A percentile compares a stretch with the other conserved stretches of the same genome.
phyloP scores from a whole-genome alignment of 2,888 invertebrate species.

The Spodoptera littoralis region DNA sequence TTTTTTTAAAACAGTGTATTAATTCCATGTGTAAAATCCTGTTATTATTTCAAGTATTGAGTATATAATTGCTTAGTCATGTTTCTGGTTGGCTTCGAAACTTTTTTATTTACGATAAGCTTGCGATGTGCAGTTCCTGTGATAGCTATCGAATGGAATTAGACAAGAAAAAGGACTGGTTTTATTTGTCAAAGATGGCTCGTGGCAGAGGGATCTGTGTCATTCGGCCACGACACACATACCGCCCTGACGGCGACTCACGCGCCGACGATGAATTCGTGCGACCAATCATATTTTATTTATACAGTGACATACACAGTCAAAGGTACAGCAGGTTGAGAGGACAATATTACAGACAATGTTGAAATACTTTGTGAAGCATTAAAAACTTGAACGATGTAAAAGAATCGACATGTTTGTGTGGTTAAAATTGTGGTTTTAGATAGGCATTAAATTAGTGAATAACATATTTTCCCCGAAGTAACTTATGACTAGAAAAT shows the following conservation, averaged over 20 bases:
- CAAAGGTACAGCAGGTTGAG: neutral
- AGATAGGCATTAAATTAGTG: too few relatives aligned
- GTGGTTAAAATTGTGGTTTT: too few relatives aligned
- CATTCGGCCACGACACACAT: constrained; percentile 85
- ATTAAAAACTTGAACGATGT: too few relatives aligned
- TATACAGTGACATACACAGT: constrained; percentile 16
- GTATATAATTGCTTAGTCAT: constrained; percentile 16
- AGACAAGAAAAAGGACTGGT: constrained; percentile 72
- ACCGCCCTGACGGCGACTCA: constrained; percentile 71
- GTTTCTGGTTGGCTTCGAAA: constrained; percentile 3
- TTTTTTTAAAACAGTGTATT: constrained; percentile 24
- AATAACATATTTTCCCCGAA: neutral
- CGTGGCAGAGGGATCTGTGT: constrained; percentile 79
- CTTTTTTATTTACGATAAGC: constrained; percentile 22
- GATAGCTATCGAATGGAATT: constrained; percentile 48
- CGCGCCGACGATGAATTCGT: constrained; percentile 70
- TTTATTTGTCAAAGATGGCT: constrained; percentile 72
- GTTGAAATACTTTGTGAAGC: too few relatives aligned
- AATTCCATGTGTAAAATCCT: constrained; percentile 29
- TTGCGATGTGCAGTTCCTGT: constrained; percentile 40
- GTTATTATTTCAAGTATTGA: constrained; percentile 14
- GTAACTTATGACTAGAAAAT: constrained; percentile 5
- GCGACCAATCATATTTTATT: constrained; percentile 59
- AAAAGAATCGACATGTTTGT: too few relatives aligned
- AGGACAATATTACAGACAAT: too few relatives aligned